Evolutionary conservation across 64 coral and sea anemone species (phyloP), one percentile per base, ranked within the genome.

Genomic region (Pachyseris speciosa): DNA sequence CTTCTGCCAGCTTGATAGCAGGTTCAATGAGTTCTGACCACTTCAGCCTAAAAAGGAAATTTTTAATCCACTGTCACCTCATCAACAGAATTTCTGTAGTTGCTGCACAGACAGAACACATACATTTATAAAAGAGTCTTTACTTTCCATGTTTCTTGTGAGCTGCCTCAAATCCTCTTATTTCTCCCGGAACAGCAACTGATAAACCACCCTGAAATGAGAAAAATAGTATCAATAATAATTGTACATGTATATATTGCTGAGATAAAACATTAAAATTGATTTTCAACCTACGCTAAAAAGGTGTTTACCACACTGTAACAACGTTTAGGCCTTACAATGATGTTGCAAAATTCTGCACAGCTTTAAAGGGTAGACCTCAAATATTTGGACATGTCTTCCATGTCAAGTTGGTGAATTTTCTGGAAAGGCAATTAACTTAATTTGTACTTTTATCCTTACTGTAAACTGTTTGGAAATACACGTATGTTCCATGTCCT

Each of bases 91-190:
- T 49, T 49, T 49, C 47, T 1, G 65, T 12, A n/a, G n/a, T n/a
- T n/a, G n/a, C n/a, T n/a, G n/a, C n/a, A n/a, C n/a, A n/a, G n/a
- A n/a, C n/a, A n/a, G n/a, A n/a, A n/a, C n/a, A n/a, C n/a, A n/a
- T n/a, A 3, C 60, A 59, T 16, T 26, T 28, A 3, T 2, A 38
- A 27, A 37, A 17, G 9, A 9, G 47, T 17, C 55, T 86, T 89
- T 89, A 96, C 94, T 93, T 96, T 85, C 94, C 94, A 96, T 84
- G 86, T 37, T 83, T 98, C 30, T 95, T 89, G 86, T 99, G 97
- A 22, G 93, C 89, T 36, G 89, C 26, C 29, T 99, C 97, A 85
- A 90, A 80, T 64, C 97, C 97, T 90, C 73, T 78, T 1, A 99
- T 76, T 75, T 99, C 93, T 33, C 97, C 97, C 25, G 93, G 93